Conservation (phyloP, 2,113 vertebrate genomes). For the Brachyhypopomus occidentalis region DNA sequence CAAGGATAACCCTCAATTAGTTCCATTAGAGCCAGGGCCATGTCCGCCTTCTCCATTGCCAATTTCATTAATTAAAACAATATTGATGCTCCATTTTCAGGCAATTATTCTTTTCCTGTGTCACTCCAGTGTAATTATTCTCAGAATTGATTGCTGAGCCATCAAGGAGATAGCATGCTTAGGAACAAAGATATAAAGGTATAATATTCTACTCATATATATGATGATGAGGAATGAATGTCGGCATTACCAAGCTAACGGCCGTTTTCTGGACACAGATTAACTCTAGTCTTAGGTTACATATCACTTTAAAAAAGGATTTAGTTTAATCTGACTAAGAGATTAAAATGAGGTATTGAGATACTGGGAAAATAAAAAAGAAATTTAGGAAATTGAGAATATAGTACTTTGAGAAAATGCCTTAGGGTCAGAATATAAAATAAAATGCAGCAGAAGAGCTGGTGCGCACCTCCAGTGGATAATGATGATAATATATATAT, state of each 20-base stretch:
- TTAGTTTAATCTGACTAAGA: not conserved
- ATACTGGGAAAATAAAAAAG: too few species aligned
- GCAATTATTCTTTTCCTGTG: conserved; percentile 36
- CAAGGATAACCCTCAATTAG: conserved; percentile 32
- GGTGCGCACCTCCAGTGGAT: too few species aligned
- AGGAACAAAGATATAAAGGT: not conserved
- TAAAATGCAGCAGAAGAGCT: too few species aligned
- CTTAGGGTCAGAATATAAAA: too few species aligned
- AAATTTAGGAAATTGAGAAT: too few species aligned
- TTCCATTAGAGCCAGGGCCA: conserved; percentile 38
- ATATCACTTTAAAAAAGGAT: not conserved
- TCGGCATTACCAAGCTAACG: not conserved
- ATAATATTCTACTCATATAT: not conserved
- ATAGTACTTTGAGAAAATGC: too few species aligned
- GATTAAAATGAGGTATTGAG: not conserved
- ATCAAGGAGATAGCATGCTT: not conserved
- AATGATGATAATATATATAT: too few species aligned
- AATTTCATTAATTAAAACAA: conserved; percentile 54
- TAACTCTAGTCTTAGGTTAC: not conserved
- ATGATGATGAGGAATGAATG: not conserved
- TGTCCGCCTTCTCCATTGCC: conserved; percentile 28
- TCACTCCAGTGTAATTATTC: conserved; percentile 16
- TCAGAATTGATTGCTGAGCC: not conserved
- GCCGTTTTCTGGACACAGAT: conserved; percentile 21
- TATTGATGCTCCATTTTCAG: conserved; percentile 46